These are phyloP conservation scores for Eulemur coronatus DNA, from an alignment of 2,797 vertebrate genomes.

Conservation along the genomic window DNA sequence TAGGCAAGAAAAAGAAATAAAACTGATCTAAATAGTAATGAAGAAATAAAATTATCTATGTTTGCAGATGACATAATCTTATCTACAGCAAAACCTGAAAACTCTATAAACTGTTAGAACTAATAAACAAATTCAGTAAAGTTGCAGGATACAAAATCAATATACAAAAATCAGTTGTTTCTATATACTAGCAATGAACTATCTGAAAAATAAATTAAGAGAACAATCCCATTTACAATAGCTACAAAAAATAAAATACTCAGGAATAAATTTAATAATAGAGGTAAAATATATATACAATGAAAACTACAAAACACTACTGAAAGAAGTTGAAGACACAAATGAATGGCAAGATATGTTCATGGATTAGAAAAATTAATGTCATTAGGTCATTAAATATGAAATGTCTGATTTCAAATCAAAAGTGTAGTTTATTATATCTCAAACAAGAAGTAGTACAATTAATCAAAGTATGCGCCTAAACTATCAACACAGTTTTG, in stretches of 20 bases:
- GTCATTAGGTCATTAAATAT: not conserved
- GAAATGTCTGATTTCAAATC: too few relatives aligned
- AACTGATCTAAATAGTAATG: not conserved
- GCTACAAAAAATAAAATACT: not conserved
- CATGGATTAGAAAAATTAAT: not conserved
- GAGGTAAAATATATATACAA: not conserved
- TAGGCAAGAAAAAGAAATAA: not conserved
- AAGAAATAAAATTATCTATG: not conserved
- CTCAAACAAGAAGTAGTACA: too few relatives aligned
- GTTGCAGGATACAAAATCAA: not conserved
- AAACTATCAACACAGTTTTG: too few relatives aligned
- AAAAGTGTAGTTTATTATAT: too few relatives aligned
- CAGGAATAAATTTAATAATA: not conserved
- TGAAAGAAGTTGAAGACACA: not conserved
- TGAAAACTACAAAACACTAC: not conserved
- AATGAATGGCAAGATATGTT: not conserved
- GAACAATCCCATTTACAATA: not conserved
- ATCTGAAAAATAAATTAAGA: not conserved
- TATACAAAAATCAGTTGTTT: not conserved
- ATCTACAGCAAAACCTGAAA: not conserved
- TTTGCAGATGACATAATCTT: not conserved
- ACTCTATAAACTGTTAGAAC: not conserved
- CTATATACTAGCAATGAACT: not conserved
- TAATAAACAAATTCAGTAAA: not conserved
- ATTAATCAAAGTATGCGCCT: too few relatives aligned